Base-by-base conservation (phyloP, 2,888 invertebrate species). In the Sturmia bella region DNA sequence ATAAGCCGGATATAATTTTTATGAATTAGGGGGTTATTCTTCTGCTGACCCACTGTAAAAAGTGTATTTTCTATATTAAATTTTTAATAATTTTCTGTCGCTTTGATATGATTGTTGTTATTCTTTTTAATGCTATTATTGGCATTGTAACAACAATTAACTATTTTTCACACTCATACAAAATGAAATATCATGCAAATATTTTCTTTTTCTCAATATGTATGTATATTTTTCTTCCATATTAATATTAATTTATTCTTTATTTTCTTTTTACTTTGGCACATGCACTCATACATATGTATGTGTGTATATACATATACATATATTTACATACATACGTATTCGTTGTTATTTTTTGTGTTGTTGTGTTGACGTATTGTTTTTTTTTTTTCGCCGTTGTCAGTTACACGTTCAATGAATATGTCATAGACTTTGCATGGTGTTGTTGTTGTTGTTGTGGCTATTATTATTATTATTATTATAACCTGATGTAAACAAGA, bases 161-260 rank as follows among this genome's bases (percentile, higher is more conserved):
- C 57, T 64, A 56, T 32, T 70, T 37, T 68, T 69, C 11, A 61
- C 68, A 73, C 73, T 64, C 37, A 69, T 24, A 69, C 50, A 74
- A 77, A 81, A 56, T 69, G 63, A 74, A 73, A 52, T 56, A 68
- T 54, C 56, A 73, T 77, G 63, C 39, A 77, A 81, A 81, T 72
- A 54, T 68, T 37, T 17, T 15, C 7, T 24, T 43, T 39, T 52
- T 15, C 56, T 32, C 32, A 32, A 6, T 61, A 9, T n/a, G n/a
- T n/a, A n/a, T n/a, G n/a, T n/a, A n/a, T 5, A 59, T 32, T 64
- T 50, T 32, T 15, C 41, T 57, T 75, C 64, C n/a, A 72, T n/a
- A n/a, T 43, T 72, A 66, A 73, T 59, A 50, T 57, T 15, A 27
- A 75, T 75, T 70, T 61, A 73, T 63, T 43, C 7, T 64, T 37